Percentiles rank a stretch among this genome's conserved stretches.
Conservation (phyloP, 2,113 vertebrate species). For the Psammodynastes pulverulentus region DNA sequence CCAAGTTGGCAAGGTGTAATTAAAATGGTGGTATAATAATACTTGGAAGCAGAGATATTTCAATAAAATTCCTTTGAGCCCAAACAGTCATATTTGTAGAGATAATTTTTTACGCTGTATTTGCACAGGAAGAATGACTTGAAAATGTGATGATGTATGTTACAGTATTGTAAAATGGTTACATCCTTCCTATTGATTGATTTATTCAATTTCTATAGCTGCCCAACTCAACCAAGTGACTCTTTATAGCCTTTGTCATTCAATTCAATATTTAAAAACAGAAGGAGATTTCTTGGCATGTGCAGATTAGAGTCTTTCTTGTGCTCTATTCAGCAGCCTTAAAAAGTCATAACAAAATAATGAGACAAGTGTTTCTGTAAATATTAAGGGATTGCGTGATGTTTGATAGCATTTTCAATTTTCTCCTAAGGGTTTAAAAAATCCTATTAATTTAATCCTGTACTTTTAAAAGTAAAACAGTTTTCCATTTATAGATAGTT, state of each 20-base stretch:
- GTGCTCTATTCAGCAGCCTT: not conserved
- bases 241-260: not conserved
- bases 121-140: not conserved
- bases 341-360: not conserved
- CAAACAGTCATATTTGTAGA: not conserved
- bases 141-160: not conserved
- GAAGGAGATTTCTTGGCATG: not conserved
- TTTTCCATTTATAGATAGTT: not conserved
- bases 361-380: not conserved
- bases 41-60: not conserved
- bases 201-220: not conserved
- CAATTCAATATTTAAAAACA: not conserved
- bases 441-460: not conserved
- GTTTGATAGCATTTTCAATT: not conserved
- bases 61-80: not conserved
- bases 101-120: not conserved
- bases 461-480: not conserved
- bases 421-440: not conserved
- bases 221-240: not conserved
- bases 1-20: not conserved
- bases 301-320: not conserved
- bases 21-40: not conserved
- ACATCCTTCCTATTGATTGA: not conserved
- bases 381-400: not conserved
- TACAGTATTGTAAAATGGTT: not conserved